A percentile compares a stretch with the other conserved stretches of the same genome.
Conservation (phyloP, 2,797 vertebrate species). For the Euphonia xanthogaster region DNA sequence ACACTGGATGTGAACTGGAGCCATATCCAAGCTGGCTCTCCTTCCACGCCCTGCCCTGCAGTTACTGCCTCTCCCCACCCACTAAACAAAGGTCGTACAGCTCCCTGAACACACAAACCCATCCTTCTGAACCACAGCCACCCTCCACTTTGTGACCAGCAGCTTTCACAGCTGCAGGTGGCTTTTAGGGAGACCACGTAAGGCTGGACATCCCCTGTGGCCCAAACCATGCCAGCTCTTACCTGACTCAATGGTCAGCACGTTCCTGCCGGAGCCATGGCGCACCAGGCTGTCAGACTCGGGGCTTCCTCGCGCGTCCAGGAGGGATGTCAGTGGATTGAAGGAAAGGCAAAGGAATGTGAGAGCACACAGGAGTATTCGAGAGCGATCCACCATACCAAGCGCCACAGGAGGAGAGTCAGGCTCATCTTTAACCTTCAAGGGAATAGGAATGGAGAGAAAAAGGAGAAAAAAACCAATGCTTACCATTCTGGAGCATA, state of each 20-base stretch:
- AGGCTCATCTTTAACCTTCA: slow-evolving; percentile 94
- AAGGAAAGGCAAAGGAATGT: slow-evolving; percentile 96
- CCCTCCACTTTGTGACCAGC: rapidly evolving
- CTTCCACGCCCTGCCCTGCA: not conserved
- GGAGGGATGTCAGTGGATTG: slow-evolving; percentile 90
- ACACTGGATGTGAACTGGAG: not conserved
- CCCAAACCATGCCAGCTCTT: not conserved
- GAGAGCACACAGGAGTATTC: slow-evolving; percentile 92
- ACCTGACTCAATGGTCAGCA: slow-evolving; percentile 85
- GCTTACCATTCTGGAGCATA: not conserved
- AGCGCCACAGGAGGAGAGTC: slow-evolving; percentile 89
- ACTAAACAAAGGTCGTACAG: not conserved
- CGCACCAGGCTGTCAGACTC: slow-evolving; percentile 50
- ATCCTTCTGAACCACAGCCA: not conserved
- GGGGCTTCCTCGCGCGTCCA: slow-evolving; percentile 76
- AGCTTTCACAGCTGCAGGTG: not conserved
- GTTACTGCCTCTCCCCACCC: not conserved
- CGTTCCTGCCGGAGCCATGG: slow-evolving; percentile 79
- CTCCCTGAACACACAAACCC: not conserved
- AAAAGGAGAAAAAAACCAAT: not conserved
- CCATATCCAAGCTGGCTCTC: not conserved
- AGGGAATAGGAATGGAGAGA: not conserved
- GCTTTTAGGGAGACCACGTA: rapidly evolving
- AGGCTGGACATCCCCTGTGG: not conserved
- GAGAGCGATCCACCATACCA: slow-evolving; percentile 95